Percentiles rank a stretch among this genome's conserved stretches.
Evolutionary conservation across 2,797 vertebrate species (phyloP).

Genomic region (Poecilia gillii): DNA sequence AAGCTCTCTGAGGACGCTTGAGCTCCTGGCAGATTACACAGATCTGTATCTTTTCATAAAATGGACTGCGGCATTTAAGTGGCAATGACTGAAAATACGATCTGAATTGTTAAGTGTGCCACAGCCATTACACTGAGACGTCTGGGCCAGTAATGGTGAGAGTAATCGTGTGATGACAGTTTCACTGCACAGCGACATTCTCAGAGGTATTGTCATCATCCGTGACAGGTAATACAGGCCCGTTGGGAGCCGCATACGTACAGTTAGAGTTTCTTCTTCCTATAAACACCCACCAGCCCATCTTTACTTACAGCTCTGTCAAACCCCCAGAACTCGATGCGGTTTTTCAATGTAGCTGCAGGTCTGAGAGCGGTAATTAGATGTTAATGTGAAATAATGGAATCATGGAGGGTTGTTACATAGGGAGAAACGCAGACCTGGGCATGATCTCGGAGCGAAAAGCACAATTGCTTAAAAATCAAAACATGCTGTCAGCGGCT

Average conservation of each 20-base stretch:
- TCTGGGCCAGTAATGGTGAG: conserved; percentile 79
- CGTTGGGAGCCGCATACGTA: conserved; percentile 73
- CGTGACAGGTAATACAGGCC: conserved; percentile 80
- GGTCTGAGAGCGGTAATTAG: conserved; percentile 76
- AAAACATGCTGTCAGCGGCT: conserved; percentile 93
- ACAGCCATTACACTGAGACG: conserved; percentile 77
- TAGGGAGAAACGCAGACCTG: conserved; percentile 67
- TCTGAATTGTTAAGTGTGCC: conserved; percentile 82
- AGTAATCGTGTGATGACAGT: conserved; percentile 88
- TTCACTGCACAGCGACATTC: conserved; percentile 79
- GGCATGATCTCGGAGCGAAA: conserved; percentile 75
- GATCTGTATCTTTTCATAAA: conserved; percentile 85
- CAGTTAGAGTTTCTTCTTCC: conserved; percentile 67
- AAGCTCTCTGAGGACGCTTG: conserved; percentile 75
- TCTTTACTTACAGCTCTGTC: conserved; percentile 76
- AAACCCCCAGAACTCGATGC: conserved; percentile 59
- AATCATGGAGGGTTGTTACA: conserved; percentile 70
- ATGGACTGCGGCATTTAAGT: conserved; percentile 80
- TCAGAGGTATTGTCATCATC: conserved; percentile 82
- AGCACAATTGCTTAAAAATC: conserved; percentile 90
- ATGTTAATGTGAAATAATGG: conserved; percentile 77
- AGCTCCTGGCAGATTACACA: conserved; percentile 78
- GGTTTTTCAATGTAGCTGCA: conserved; percentile 67
- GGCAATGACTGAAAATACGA: conserved; percentile 79
- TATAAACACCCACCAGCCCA: conserved; percentile 69